These are phyloP conservation scores for Neolamprologus ventralis DNA, from an alignment of 2,113 vertebrate genomes.

Conservation along the genomic window DNA sequence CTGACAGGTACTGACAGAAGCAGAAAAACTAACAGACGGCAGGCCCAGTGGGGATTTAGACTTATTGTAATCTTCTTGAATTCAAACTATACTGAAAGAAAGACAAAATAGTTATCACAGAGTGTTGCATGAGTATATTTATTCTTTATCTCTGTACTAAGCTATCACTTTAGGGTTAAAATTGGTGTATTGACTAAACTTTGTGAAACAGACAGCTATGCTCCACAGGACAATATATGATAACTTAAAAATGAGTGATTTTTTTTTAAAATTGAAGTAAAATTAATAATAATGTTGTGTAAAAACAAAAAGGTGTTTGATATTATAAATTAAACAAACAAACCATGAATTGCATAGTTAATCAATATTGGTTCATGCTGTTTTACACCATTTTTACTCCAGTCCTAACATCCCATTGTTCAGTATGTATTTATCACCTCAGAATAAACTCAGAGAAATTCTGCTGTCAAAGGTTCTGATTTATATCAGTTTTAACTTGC, in stretches of 20 bases:
- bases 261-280: not conserved
- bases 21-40: slow-evolving; percentile 21
- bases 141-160: not conserved
- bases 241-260: not conserved
- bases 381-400: not conserved
- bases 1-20: not conserved
- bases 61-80: slow-evolving; percentile 22
- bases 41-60: slow-evolving; percentile 11
- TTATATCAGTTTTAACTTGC: not conserved
- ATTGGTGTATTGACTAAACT: not conserved
- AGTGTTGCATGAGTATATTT: not conserved
- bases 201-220: not conserved
- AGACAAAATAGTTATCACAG: not conserved
- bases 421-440: not conserved
- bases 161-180: not conserved
- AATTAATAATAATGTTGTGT: not conserved
- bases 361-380: not conserved
- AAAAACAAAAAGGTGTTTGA: not conserved
- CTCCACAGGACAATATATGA: not conserved
- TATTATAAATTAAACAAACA: not conserved
- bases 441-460: not conserved
- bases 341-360: not conserved
- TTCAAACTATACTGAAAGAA: not conserved
- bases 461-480: not conserved
- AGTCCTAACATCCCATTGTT: not conserved